Percentiles rank a stretch among this genome's conserved stretches.
Conservation (phyloP, 2,113 vertebrate genomes). For the Oncorhynchus mykiss region DNA sequence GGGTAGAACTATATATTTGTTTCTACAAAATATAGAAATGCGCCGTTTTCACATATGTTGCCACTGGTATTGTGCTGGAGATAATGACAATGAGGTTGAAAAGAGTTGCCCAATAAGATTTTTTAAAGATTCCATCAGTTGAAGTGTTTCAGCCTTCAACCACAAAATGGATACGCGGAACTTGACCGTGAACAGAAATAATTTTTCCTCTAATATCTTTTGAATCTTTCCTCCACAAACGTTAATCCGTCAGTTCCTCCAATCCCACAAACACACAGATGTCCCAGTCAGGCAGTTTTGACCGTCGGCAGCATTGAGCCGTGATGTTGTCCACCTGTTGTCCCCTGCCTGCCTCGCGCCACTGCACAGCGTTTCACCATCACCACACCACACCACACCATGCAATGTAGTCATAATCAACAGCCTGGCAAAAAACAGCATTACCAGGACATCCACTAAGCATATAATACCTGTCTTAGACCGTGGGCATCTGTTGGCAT, state of each 20-base stretch:
- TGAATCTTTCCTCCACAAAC: neutral
- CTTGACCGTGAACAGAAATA: no score
- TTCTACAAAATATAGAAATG: no score
- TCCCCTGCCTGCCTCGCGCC: neutral
- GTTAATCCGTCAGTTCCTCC: conserved; percentile 17
- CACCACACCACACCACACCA: neutral
- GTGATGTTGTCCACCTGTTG: conserved; percentile 37
- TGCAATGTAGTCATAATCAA: conserved; percentile 52
- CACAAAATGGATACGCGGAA: neutral
- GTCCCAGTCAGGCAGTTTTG: conserved; percentile 15
- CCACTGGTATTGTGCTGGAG: no score
- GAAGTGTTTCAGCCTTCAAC: neutral
- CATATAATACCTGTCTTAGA: conserved; percentile 83
- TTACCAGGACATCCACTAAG: conserved; percentile 75
- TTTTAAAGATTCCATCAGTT: neutral
- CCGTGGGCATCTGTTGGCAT: conserved; percentile 81
- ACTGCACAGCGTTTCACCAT: neutral
- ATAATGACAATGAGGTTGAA: no score
- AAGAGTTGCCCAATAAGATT: no score
- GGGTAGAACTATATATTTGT: no score
- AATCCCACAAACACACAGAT: conserved; percentile 36
- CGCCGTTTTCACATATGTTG: no score
- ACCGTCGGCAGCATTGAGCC: conserved; percentile 17
- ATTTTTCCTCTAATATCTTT: neutral
- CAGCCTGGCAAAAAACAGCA: conserved; percentile 60